These are phyloP conservation scores for Cercopithecus neglectus DNA, from an alignment of 2,797 vertebrate species.

Conservation along the genomic window DNA sequence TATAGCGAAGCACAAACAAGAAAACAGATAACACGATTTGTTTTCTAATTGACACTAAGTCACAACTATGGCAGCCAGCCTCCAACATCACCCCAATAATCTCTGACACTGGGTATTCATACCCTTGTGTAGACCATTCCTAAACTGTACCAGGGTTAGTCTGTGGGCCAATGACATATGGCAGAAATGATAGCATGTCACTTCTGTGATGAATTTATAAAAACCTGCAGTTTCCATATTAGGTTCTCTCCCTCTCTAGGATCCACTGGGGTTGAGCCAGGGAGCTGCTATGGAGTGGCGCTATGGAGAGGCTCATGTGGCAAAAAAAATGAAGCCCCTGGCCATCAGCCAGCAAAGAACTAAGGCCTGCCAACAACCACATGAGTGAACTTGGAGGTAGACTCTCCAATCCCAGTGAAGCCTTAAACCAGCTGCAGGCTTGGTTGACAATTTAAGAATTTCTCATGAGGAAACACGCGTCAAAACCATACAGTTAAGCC, in stretches of 20 bases:
- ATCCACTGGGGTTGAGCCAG: background rate
- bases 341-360: background rate
- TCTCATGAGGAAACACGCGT: background rate
- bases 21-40: background rate
- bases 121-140: background rate
- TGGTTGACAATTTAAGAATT: background rate
- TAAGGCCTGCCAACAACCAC: background rate
- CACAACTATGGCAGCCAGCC: background rate
- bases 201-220: background rate
- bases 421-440: background rate
- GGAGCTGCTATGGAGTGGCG: background rate
- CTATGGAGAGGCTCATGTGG: accelerated
- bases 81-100: background rate
- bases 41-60: slow-evolving; percentile 2
- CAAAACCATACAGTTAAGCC: background rate
- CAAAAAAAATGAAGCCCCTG: slow-evolving; percentile 17
- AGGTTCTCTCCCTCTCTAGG: background rate
- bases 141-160: background rate
- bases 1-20: slow-evolving; percentile 10
- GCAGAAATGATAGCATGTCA: background rate
- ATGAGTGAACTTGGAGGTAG: background rate
- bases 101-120: background rate
- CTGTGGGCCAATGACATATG: background rate
- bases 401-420: background rate
- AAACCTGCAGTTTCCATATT: background rate